Percentiles rank a stretch among this genome's conserved stretches.
These are phyloP conservation scores for Neoniphon sammara DNA, from an alignment of 2,797 vertebrate genomes.

Conservation along the genomic window DNA sequence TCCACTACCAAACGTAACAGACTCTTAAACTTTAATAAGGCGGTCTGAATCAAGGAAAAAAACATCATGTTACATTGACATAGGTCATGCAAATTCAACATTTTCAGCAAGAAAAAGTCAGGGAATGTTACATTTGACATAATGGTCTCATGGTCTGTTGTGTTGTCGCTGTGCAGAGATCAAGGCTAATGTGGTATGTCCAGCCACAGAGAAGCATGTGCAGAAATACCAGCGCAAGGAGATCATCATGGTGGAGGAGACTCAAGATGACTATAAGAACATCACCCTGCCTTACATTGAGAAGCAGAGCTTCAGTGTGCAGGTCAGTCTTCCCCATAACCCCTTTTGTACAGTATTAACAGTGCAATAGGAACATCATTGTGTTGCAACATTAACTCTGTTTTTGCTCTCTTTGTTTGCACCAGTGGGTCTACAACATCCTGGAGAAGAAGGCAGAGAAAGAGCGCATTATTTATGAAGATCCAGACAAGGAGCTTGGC, in stretches of 20 bases:
- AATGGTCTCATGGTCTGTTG: no score
- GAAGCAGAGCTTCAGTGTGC: constrained; percentile 89
- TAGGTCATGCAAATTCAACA: no score
- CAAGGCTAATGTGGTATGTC: constrained; percentile 92
- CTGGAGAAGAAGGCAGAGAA: constrained; percentile 95
- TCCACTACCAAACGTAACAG: no score
- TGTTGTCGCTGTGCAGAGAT: constrained; percentile 80
- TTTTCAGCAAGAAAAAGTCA: no score
- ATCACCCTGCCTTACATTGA: constrained; percentile 90
- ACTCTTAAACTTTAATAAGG: no score
- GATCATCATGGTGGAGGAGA: constrained; percentile 87
- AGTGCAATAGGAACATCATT: neutral
- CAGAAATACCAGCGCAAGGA: constrained; percentile 91
- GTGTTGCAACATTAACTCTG: neutral
- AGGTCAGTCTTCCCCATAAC: constrained; percentile 79
- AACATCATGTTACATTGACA: no score
- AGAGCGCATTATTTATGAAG: constrained; percentile 90
- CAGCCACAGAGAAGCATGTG: constrained; percentile 93
- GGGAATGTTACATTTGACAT: no score
- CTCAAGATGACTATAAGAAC: constrained; percentile 84
- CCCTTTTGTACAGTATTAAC: neutral
- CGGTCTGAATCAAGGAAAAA: no score
- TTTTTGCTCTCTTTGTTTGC: neutral
- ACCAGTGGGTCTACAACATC: constrained; percentile 97
- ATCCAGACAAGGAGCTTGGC: constrained; percentile 86